Evolutionary conservation across 1,140 invertebrate genomes (phyloP), one percentile per base, ranked within the genome.

Genomic region (Heterodera schachtii): DNA sequence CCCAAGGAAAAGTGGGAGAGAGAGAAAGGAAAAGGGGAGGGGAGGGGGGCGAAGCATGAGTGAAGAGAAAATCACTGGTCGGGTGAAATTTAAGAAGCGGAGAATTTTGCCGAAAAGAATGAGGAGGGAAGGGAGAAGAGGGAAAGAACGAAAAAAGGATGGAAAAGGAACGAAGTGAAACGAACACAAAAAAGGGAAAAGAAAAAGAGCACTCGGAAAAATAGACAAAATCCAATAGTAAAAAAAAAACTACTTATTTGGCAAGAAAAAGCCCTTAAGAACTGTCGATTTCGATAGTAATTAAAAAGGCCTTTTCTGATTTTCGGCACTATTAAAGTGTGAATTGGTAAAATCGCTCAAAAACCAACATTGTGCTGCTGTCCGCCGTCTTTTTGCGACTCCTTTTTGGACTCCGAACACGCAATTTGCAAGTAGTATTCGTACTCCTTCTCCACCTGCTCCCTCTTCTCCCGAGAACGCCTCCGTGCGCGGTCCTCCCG

Each of bases 61-160:
- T 70, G 41, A 21, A 31, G 31, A 31, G 21, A 31, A 31, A 70
- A 21, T 70, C 2, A 43, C n/a, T 70, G 67, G 19, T 9, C 31
- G 41, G 19, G 9, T 71, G 69, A 71, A 71, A 71, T 71, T 41
- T 16, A 71, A 71, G 69, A 71, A 71, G 69, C 69, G 69, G 19
- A 19, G 57, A 19, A 6, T 19, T 64, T 16, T 64, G 57, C 13
- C 4, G 31, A 31, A 41, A 41, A 13, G 31, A 69, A 69, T 19
- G 19, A 71, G 69, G 43, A 19, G 44, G 3, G 21, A 19, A 71
- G 6, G 21, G 19, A 71, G 31, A 43, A 41, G 43, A 71, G 31
- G 43, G 8, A 2, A 41, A 2, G 31, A 69, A 69, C 16, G 19
- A 71, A 41, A 71, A 19, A 19, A 7, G 21, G 21, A 71, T 41